Evolutionary conservation across 2,888 invertebrate species (phyloP), one percentile per base, ranked within the genome.

Genomic region (Tetragnatha montana): DNA sequence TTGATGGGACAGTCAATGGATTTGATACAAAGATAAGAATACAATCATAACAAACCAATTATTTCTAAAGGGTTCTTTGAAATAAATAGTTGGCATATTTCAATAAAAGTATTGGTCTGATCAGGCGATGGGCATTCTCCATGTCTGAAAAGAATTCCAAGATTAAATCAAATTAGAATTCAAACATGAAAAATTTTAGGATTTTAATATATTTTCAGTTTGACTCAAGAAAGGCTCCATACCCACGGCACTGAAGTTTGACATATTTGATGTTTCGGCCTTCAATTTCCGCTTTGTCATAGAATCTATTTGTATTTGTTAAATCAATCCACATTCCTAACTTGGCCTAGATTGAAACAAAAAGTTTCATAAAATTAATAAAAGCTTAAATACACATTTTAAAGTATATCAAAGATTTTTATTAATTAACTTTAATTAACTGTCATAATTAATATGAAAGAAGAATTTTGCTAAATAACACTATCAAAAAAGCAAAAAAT

Each of bases 291-390:
- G 94, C 93, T 91, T 96, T 96, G 92, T 97, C 95, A 93, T 99
- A 99, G 94, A 98, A 99, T 88, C 99, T 95, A 91, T 95, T 95
- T 0, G 99, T 99, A 93, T 99, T 98, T 0, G 99, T 99, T 91
- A 99, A 94, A 94, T 99, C 99, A 91, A 99, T 96, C 97, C 99
- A 98, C 47, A 99, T 93, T 0, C 99, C 99, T 89, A 99, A 94
- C 93, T 97, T 97, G 21, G 96, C 94, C 97, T 97, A 93, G 70
- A 91, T 91, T 79, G 47, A 87, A 89, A 74, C 35, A 35, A 35
- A 35, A 35, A 35, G 35, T 35, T 35, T 35, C 4, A 35, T 35
- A 1, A 35, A 35, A 1, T 2, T 35, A 35, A 35, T 2, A 35
- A 35, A 35, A 35, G 4, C 35, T 35, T 35, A 1, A 35, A 35